These are phyloP conservation scores for Hydropotes inermis DNA, from an alignment of 2,113 vertebrate species.

Conservation along the genomic window DNA sequence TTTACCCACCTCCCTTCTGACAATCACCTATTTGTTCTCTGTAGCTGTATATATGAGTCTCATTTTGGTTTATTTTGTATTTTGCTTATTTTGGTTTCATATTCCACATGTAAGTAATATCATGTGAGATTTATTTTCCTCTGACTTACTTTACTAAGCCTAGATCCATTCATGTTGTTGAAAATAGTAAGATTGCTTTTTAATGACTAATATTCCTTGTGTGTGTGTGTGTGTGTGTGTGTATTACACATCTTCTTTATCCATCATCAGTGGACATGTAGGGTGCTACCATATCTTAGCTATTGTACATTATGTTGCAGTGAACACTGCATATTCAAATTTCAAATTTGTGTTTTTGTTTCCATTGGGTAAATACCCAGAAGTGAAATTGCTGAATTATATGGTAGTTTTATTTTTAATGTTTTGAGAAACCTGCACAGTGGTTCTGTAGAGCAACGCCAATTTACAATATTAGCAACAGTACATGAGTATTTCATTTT, in stretches of 20 bases:
- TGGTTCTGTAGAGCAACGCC: not conserved
- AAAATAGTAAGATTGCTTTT: not conserved
- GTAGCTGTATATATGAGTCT: not conserved
- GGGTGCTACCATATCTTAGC: not conserved
- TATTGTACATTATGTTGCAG: not conserved
- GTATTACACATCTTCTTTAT: not conserved
- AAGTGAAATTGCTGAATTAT: not conserved
- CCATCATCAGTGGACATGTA: not conserved
- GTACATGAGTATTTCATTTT: not conserved
- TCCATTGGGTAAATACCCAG: not conserved
- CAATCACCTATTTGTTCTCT: not conserved
- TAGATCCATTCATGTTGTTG: not conserved
- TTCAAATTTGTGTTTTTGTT: not conserved
- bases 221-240: not conserved
- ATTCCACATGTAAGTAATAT: not conserved
- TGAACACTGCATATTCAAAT: not conserved
- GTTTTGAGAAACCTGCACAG: not conserved
- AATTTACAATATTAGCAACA: not conserved
- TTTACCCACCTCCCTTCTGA: not conserved
- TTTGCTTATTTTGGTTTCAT: not conserved
- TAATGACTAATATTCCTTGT: not conserved
- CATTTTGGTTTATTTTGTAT: not conserved
- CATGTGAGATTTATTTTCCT: not conserved
- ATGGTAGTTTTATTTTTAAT: not conserved
- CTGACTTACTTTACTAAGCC: not conserved